phyloP scores from a whole-genome alignment of 2,113 vertebrate genomes.

The Condylura cristata region DNA sequence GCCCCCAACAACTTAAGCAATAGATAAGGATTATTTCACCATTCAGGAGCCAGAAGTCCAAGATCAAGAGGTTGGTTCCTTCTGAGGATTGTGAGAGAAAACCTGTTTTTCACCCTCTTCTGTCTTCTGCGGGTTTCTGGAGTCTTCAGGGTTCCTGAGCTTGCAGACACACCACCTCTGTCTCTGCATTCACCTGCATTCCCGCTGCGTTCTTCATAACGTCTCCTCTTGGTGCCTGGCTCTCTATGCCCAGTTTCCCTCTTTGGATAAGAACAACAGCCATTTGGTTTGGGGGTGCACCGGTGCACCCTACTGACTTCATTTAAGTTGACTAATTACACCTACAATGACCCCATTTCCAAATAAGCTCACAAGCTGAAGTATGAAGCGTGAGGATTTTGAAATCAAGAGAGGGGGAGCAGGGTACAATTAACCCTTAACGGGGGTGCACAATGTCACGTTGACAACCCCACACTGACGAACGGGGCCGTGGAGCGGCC shows the following conservation, averaged over 20 bases:
- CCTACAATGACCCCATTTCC: background rate
- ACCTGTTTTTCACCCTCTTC: too few species aligned
- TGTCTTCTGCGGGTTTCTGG: background rate
- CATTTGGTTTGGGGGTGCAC: background rate
- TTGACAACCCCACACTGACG: too few species aligned
- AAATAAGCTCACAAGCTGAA: background rate
- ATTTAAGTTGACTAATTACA: background rate
- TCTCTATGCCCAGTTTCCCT: background rate
- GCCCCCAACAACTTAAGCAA: too few species aligned
- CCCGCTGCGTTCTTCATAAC: background rate
- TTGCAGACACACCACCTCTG: background rate
- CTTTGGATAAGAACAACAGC: background rate
- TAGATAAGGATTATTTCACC: background rate
- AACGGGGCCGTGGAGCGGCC: too few species aligned
- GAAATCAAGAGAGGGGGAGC: background rate
- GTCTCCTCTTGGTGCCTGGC: background rate
- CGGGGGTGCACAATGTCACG: too few species aligned
- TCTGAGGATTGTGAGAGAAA: background rate
- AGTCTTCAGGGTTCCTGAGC: accelerated
- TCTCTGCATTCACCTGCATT: background rate
- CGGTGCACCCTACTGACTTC: background rate
- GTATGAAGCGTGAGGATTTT: background rate
- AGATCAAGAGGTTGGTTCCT: background rate
- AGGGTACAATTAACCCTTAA: background rate
- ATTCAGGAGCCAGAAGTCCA: background rate